Percentiles rank a stretch among this genome's conserved stretches.
phyloP scores from a whole-genome alignment of 2,797 vertebrate species.

The Pseudotriccus pelzelni region DNA sequence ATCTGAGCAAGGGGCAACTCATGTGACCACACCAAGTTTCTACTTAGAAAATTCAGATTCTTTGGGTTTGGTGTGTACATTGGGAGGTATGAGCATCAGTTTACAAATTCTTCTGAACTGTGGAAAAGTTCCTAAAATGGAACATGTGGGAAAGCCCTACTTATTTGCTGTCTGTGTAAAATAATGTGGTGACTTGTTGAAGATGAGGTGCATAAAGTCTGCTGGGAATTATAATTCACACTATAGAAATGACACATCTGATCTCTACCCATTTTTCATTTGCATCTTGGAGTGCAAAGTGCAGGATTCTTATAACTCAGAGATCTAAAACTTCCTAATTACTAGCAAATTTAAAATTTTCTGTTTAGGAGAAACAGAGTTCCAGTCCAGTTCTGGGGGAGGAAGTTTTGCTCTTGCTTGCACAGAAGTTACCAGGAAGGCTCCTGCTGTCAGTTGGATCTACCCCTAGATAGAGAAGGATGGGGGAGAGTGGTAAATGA shows the following conservation, averaged over 20 bases:
- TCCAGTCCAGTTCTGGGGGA: background rate
- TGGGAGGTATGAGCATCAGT: background rate
- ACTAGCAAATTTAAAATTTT: background rate
- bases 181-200: background rate
- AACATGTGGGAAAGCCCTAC: fast-evolving
- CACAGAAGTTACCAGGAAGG: background rate
- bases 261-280: background rate
- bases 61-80: background rate
- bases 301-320: background rate
- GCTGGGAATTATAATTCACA: background rate
- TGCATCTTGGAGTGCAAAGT: background rate
- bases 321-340: background rate
- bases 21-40: background rate
- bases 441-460: background rate
- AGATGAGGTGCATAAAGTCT: background rate
- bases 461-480: background rate
- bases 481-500: background rate
- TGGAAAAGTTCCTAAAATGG: background rate
- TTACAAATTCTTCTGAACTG: background rate
- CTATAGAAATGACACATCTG: background rate
- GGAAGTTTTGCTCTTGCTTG: background rate
- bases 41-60: background rate
- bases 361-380: background rate
- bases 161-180: background rate
- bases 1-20: background rate